phyloP scores from a whole-genome alignment of 2,888 invertebrate species.

The Drosophila mimica region DNA sequence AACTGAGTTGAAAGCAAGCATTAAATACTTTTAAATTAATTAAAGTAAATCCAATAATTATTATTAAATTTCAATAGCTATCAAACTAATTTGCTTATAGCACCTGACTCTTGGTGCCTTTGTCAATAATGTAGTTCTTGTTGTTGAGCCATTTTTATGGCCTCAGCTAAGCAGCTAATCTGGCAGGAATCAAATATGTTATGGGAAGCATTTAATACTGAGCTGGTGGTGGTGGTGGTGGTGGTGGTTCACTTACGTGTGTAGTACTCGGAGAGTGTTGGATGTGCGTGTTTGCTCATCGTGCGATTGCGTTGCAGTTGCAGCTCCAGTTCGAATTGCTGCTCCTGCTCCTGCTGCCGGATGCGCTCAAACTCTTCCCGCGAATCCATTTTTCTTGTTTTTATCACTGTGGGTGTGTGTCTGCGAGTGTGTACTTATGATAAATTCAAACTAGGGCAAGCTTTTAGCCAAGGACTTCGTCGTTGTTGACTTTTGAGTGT shows the following conservation, averaged over 20 bases:
- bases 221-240: neutral
- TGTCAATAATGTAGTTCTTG: neutral
- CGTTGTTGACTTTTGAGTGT: constrained; percentile 14
- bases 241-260: constrained; percentile 65
- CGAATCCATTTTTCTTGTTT: constrained; percentile 50
- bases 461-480: constrained; percentile 29
- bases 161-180: neutral
- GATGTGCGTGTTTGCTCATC: constrained; percentile 63
- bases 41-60: neutral
- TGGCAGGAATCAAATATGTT: neutral
- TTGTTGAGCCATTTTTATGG: neutral
- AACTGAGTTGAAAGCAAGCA: neutral
- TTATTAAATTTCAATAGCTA: neutral
- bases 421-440: constrained; percentile 22
- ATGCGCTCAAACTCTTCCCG: constrained; percentile 44
- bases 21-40: too few relatives aligned
- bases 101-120: neutral
- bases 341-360: constrained; percentile 33
- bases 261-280: constrained; percentile 80
- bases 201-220: neutral
- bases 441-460: constrained; percentile 65
- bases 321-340: constrained; percentile 36
- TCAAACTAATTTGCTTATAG: neutral
- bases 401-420: constrained; percentile 13
- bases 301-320: constrained; percentile 46